Percentiles rank a stretch among this genome's conserved stretches.
Evolutionary conservation across 2,888 invertebrate genomes (phyloP).

Genomic region (Melolontha melolontha): DNA sequence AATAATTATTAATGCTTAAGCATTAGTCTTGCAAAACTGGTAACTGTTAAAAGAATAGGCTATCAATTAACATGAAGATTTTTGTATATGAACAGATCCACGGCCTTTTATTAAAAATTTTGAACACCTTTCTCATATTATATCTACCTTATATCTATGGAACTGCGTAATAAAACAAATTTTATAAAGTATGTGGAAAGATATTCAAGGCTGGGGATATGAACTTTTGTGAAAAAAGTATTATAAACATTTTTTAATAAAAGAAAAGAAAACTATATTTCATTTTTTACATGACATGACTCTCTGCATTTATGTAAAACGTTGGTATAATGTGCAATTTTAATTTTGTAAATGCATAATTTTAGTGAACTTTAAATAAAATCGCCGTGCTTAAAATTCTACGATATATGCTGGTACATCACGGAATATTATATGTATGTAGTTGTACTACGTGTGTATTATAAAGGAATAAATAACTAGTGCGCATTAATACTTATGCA

Average conservation of each 20-base stretch:
- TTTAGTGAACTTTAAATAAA: conserved; percentile 2
- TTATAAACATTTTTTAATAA: not conserved
- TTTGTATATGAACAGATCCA: no score
- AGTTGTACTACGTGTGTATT: conserved; percentile 1
- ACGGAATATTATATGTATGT: conserved; percentile 13
- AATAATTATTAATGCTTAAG: no score
- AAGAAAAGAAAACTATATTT: not conserved
- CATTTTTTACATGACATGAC: not conserved
- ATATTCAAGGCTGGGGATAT: no score
- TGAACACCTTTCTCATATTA: no score
- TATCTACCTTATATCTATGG: no score
- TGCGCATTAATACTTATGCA: conserved; percentile 3
- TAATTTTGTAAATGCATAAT: conserved; percentile 18
- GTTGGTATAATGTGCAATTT: conserved; percentile 11
- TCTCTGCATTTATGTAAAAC: not conserved
- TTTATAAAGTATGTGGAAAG: no score
- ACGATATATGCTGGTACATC: conserved; percentile 13
- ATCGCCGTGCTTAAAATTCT: conserved; percentile 17
- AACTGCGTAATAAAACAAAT: no score
- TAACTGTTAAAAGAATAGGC: no score
- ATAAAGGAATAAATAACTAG: conserved; percentile 5
- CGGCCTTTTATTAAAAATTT: no score
- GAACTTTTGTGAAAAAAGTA: no score
- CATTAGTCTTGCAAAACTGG: no score
- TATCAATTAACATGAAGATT: no score